A percentile compares a stretch with the other conserved stretches of the same genome.
These are phyloP conservation scores for Sinodicranocentrus sp. DNA, from an alignment of 2,888 invertebrate species.

Conservation along the genomic window DNA sequence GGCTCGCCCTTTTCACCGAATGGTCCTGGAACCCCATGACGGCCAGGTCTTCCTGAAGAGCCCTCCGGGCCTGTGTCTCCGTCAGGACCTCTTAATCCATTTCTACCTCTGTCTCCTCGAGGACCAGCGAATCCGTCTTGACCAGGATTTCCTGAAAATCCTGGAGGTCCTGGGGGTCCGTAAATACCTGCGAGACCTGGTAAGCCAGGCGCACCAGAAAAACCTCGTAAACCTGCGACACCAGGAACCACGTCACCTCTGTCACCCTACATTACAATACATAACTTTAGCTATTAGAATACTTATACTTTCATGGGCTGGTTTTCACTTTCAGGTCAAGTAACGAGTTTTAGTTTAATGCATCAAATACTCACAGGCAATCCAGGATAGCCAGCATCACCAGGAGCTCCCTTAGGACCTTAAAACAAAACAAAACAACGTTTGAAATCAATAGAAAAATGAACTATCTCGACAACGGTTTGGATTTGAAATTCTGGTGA, in stretches of 20 bases:
- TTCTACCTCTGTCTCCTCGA: conserved; percentile 75
- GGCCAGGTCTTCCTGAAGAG: conserved; percentile 44
- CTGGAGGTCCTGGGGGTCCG: conserved; percentile 68
- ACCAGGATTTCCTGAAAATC: conserved; percentile 77
- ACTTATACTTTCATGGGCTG: not conserved
- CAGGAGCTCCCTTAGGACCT: conserved; percentile 67
- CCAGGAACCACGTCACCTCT: conserved; percentile 80
- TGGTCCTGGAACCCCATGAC: conserved; percentile 32
- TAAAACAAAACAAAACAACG: too few species aligned
- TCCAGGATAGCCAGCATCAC: conserved; percentile 69
- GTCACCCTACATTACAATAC: conserved; percentile 64
- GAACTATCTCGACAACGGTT: too few species aligned
- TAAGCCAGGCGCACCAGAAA: conserved; percentile 83
- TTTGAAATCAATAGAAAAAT: too few species aligned
- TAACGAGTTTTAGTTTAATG: not conserved
- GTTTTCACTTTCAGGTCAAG: not conserved
- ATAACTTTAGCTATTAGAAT: not conserved
- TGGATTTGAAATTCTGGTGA: too few species aligned
- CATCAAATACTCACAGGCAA: conserved; percentile 41
- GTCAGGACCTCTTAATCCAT: conserved; percentile 71
- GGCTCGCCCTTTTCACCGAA: conserved; percentile 62
- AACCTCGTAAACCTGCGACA: conserved; percentile 80
- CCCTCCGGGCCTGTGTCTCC: conserved; percentile 61
- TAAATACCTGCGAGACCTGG: conserved; percentile 81
- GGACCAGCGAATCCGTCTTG: conserved; percentile 74